These are phyloP conservation scores for Cynocephalus volans DNA, from an alignment of 2,113 vertebrate species.

Conservation along the genomic window DNA sequence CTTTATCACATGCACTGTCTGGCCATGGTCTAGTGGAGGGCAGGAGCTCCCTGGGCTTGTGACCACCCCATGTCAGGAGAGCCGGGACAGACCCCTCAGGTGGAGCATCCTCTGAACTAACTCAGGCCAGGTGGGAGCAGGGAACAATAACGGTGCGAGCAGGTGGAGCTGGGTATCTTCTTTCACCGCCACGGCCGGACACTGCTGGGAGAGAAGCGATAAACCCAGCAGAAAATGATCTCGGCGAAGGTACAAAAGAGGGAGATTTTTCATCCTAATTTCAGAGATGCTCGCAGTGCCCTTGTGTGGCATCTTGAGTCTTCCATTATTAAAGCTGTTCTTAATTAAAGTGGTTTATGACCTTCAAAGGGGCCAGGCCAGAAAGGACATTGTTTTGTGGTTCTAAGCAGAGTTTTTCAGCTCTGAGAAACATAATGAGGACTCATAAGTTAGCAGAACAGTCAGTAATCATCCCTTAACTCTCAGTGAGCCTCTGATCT, in stretches of 20 bases:
- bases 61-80: background rate
- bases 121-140: background rate
- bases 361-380: conserved; percentile 79
- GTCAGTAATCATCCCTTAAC: conserved; percentile 80
- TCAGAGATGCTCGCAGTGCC: conserved; percentile 27
- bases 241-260: background rate
- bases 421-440: conserved; percentile 78
- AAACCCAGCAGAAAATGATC: conserved; percentile 57
- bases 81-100: fast-evolving
- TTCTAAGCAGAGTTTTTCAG: conserved; percentile 76
- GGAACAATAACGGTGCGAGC: background rate
- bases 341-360: conserved; percentile 88
- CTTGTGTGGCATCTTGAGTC: conserved; percentile 70
- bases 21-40: background rate
- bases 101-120: background rate
- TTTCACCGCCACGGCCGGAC: fast-evolving
- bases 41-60: background rate
- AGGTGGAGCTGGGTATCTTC: background rate
- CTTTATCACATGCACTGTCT: background rate
- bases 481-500: conserved; percentile 62
- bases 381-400: conserved; percentile 74
- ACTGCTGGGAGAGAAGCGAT: background rate
- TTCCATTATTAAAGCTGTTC: conserved; percentile 83
- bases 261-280: conserved; percentile 79
- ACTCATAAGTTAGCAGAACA: conserved; percentile 77